Evolutionary conservation across 1,140 invertebrate genomes (phyloP), one percentile per base, ranked within the genome.

Genomic region (Lepidurus arcticus): DNA sequence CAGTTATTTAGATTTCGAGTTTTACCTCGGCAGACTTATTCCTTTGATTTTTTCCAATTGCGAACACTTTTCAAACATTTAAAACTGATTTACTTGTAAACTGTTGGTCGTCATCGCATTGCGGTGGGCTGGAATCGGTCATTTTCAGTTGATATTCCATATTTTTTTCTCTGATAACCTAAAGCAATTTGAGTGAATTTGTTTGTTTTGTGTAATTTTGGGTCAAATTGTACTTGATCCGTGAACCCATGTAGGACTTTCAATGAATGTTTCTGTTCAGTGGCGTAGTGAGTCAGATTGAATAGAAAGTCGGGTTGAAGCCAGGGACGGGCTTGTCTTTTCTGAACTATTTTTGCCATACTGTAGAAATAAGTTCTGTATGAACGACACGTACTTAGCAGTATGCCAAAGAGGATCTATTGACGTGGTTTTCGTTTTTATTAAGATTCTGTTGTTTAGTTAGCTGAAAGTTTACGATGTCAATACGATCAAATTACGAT

Each of bases 191-290:
- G 3, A 34, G 0, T 34, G 34, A 34, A 1, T 26, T 26, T 34
- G 0, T 34, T 34, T 34, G 0, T 24, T 24, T 47, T 34, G 9
- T 1, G 2, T 83, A 80, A 81, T 73, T 75, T 42, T 79, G 78
- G 80, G 65, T 76, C 53, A 80, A 65, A 21, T 26, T 21, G 83
- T 77, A 92, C 91, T 85, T 90, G 88, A 80, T 89, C 87, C 2
- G 91, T 91, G 80, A 94, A 92, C 13, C 84, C 84, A 81, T 95
- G 92, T 43, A 96, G 85, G 53, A 90, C 85, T 76, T 89, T 85
- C 1, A 95, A 81, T 81, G 88, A 90, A 75, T 86, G 83, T 79
- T 88, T 84, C 81, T 91, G 89, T 78, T 87, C 86, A 83, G 87
- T 87, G 42, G 89, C 90, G 24, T 85, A 83, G 5, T 86, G 83